Evolutionary conservation across 2,797 vertebrate genomes (phyloP).

Genomic region (Onychomys arenicola): DNA sequence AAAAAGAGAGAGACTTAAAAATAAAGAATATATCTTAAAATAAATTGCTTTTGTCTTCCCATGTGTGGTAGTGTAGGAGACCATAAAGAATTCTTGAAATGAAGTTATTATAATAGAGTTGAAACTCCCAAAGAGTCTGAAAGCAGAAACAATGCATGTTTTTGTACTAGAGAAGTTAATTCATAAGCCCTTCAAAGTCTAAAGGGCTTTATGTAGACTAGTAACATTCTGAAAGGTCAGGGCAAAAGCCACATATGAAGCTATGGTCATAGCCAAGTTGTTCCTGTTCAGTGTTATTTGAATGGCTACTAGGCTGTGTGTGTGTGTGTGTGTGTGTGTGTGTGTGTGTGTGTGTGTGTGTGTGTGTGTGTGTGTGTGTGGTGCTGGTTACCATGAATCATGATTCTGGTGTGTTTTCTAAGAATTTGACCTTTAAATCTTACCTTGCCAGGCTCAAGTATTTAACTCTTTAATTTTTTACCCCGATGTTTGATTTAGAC

Average conservation of each 20-base stretch:
- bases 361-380: rapidly evolving
- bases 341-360: no score
- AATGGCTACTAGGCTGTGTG: not conserved
- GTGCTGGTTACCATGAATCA: not conserved
- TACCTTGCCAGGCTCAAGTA: not conserved
- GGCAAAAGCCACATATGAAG: not conserved
- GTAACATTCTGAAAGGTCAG: not conserved
- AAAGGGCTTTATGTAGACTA: not conserved
- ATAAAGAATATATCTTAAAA: not conserved
- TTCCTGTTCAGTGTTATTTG: not conserved
- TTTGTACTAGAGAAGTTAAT: not conserved
- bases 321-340: no score
- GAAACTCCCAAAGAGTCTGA: not conserved
- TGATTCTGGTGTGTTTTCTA: not conserved
- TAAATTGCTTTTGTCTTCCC: not conserved
- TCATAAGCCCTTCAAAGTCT: not conserved
- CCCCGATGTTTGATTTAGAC: not conserved
- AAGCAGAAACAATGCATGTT: not conserved
- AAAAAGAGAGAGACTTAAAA: not conserved
- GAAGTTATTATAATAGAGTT: not conserved
- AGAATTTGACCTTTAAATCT: not conserved
- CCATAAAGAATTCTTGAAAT: conserved; percentile 30
- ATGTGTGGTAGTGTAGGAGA: not conserved
- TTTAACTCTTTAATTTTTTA: not conserved
- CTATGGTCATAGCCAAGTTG: not conserved